A percentile compares a stretch with the other conserved stretches of the same genome.
Conservation (phyloP, 2,797 vertebrate genomes). For the Acipenser oxyrinchus region DNA sequence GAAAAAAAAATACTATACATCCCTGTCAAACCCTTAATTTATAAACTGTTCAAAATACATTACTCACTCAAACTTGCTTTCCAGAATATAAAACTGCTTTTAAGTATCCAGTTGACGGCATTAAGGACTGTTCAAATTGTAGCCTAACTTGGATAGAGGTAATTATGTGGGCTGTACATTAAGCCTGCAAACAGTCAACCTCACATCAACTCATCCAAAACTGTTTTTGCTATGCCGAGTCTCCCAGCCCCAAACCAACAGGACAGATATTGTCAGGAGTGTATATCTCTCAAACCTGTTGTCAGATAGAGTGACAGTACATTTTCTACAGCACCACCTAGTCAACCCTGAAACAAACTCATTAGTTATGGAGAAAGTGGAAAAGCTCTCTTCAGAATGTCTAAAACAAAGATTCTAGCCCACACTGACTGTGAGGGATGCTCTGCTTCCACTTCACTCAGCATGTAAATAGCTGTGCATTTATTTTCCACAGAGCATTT, state of each 20-base stretch:
- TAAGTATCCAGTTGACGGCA: conserved; percentile 1
- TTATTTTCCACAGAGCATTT: conserved; percentile 8
- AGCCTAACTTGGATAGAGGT: neutral
- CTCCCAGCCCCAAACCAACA: neutral
- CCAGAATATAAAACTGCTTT: conserved; percentile 6
- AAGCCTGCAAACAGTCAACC: conserved; percentile 6
- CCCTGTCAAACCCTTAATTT: no score
- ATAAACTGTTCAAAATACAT: conserved; percentile 32
- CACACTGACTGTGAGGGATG: neutral
- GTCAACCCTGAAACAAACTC: neutral
- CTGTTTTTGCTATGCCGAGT: neutral
- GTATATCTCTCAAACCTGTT: neutral
- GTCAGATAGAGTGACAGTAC: neutral
- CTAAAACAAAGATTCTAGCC: neutral
- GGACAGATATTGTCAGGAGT: neutral
- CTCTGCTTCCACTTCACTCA: neutral
- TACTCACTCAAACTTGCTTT: conserved; percentile 10
- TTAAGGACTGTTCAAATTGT: neutral
- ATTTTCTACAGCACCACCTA: neutral
- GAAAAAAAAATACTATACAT: no score
- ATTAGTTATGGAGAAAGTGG: neutral
- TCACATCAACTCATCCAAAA: conserved; percentile 9
- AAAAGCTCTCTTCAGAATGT: neutral
- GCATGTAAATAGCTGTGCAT: neutral
- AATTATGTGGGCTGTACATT: conserved; percentile 8